A percentile compares a stretch with the other conserved stretches of the same genome.
Evolutionary conservation across 1,140 invertebrate species (phyloP).

Genomic region (Daktulosphaira vitifoliae): DNA sequence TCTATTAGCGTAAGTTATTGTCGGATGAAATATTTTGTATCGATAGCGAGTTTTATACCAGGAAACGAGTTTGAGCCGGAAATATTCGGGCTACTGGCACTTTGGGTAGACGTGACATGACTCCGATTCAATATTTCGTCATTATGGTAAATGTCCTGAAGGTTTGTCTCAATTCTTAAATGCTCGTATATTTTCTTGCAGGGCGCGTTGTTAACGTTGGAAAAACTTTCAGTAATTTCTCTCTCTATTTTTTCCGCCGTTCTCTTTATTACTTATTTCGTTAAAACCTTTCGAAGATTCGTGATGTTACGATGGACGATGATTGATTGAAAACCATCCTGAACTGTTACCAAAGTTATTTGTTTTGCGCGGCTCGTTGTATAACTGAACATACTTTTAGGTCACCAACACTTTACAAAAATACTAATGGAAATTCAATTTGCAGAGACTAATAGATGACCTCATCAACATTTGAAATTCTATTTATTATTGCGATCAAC

Average conservation of each 20-base stretch:
- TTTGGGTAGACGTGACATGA: conserved; percentile 24
- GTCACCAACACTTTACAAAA: no score
- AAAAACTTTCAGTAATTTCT: not conserved
- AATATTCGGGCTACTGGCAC: not conserved
- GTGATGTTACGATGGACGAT: conserved; percentile 2
- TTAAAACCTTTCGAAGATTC: conserved; percentile 6
- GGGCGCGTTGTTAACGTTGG: conserved; percentile 17
- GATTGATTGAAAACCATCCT: not conserved
- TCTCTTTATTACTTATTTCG: not conserved
- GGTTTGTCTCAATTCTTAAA: conserved; percentile 23
- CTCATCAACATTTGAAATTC: no score
- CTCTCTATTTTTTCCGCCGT: no score
- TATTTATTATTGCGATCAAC: no score
- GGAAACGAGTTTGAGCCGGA: not conserved
- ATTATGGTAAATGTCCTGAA: conserved; percentile 27
- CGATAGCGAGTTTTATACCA: no score
- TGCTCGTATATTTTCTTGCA: conserved; percentile 12
- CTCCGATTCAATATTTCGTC: conserved; percentile 29
- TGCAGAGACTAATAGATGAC: no score
- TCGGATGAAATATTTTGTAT: no score
- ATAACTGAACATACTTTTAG: no score
- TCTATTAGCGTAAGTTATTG: no score
- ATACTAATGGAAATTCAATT: no score
- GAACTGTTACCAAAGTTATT: no score
- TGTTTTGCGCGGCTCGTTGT: no score